Evolutionary conservation across 1,140 invertebrate species (phyloP).

Genomic region (Papilio helenus): DNA sequence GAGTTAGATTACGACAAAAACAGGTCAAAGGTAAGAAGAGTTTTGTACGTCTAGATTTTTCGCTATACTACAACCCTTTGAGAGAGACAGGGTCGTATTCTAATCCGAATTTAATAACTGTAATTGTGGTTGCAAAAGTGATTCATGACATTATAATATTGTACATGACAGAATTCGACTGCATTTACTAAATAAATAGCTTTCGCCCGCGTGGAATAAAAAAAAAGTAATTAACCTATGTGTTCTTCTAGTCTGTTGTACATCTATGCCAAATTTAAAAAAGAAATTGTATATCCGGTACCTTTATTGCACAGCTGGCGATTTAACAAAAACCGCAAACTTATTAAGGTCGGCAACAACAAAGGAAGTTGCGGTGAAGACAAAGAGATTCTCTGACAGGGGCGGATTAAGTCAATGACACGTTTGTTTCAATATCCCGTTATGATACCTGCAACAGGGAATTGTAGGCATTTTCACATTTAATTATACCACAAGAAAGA

Average conservation of each 20-base stretch:
- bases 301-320: background rate
- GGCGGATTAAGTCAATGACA: background rate
- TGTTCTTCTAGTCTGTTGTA: no score
- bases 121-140: no score
- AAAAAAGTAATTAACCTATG: no score
- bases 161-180: no score
- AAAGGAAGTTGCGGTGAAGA: constrained; percentile 13
- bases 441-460: constrained; percentile 1
- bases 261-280: no score
- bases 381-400: background rate
- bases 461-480: constrained; percentile 11
- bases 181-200: no score
- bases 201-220: no score
- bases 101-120: no score
- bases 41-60: background rate
- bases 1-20: background rate
- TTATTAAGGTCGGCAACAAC: background rate
- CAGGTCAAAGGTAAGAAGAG: background rate
- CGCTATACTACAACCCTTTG: background rate
- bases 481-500: background rate
- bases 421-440: constrained; percentile 5
- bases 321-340: background rate
- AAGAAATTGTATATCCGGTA: background rate
- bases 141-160: no score
- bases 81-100: background rate